phyloP scores from a whole-genome alignment of 2,888 invertebrate species.

The Therioaphis trifolii region DNA sequence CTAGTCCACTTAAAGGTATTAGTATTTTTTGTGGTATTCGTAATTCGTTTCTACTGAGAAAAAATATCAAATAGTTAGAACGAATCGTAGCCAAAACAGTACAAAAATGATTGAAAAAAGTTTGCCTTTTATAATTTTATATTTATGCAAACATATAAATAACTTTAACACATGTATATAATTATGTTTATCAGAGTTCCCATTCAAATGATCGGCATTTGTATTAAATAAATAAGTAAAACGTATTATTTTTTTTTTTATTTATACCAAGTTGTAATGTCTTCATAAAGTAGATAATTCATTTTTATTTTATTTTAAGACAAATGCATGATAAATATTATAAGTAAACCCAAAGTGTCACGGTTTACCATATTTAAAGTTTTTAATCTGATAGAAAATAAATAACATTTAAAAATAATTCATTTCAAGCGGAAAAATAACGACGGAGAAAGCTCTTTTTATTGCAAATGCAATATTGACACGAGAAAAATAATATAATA shows the following conservation, averaged over 20 bases:
- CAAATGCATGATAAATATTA: conserved; percentile 3
- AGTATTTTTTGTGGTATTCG: too few species aligned
- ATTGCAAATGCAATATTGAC: conserved; percentile 4
- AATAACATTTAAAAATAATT: conserved; percentile 25
- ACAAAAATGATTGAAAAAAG: too few species aligned
- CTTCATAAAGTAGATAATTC: conserved; percentile 9
- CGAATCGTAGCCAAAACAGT: too few species aligned
- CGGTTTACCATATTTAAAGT: conserved; percentile 23
- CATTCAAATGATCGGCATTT: neutral
- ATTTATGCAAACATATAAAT: too few species aligned
- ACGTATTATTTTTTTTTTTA: neutral
- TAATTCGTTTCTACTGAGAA: too few species aligned
- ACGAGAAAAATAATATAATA: neutral
- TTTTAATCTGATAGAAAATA: conserved; percentile 30
- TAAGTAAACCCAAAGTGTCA: neutral
- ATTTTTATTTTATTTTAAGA: neutral
- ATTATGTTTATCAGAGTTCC: too few species aligned
- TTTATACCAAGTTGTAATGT: neutral
- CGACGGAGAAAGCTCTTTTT: neutral
- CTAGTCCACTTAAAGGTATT: too few species aligned
- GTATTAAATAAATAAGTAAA: neutral
- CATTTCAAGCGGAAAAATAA: neutral
- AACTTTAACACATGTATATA: too few species aligned
- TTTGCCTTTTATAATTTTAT: too few species aligned
- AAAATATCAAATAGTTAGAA: too few species aligned